Evolutionary conservation across 2,113 vertebrate species (phyloP).

Genomic region (Epinephelus lanceolatus): DNA sequence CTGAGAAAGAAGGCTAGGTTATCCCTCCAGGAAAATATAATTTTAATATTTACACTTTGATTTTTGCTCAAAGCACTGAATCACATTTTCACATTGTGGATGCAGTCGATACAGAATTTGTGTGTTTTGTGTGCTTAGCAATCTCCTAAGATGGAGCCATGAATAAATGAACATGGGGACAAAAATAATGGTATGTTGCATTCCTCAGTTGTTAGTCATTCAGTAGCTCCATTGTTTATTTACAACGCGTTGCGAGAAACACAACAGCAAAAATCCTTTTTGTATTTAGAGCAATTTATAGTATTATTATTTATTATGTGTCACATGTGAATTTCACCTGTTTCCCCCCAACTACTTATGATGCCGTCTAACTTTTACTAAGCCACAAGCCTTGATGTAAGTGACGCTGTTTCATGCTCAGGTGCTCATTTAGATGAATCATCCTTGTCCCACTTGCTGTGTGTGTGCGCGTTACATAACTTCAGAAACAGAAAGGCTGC

Average conservation of each 20-base stretch:
- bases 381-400: constrained; percentile 25
- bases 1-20: background rate
- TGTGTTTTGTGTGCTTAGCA: background rate
- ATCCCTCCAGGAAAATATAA: background rate
- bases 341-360: constrained; percentile 1
- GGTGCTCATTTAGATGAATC: constrained; percentile 58
- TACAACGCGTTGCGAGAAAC: background rate
- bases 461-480: constrained; percentile 42
- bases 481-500: constrained; percentile 34
- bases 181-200: background rate
- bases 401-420: constrained; percentile 37
- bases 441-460: constrained; percentile 39
- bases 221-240: background rate
- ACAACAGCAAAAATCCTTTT: background rate
- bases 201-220: constrained; percentile 3
- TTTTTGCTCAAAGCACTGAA: constrained; percentile 6
- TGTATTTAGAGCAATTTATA: background rate
- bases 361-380: background rate
- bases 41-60: constrained; percentile 13
- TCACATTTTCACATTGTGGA: background rate
- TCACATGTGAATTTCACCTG: constrained; percentile 5
- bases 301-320: background rate
- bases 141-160: background rate
- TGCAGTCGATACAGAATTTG: background rate
- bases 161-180: constrained; percentile 6